Evolutionary conservation across 2,888 invertebrate species (phyloP).

Genomic region (Limnephilus auricula): DNA sequence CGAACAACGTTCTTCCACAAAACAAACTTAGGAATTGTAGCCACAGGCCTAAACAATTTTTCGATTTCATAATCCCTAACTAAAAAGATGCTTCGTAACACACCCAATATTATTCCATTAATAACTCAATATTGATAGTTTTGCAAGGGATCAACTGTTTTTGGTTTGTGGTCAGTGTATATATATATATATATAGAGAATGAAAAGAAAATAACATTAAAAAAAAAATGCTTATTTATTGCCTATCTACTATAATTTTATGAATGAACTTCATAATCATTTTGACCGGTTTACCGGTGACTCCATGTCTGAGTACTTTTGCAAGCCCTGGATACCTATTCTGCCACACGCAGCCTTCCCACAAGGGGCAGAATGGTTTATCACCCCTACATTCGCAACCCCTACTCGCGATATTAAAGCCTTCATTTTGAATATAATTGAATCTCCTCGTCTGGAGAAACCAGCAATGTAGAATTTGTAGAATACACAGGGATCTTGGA

Average conservation of each 20-base stretch:
- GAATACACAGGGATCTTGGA: background rate
- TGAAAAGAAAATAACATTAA: no score
- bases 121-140: no score
- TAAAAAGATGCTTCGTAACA: no score
- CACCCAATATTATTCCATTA: no score
- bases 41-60: no score
- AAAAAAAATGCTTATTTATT: no score
- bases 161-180: no score
- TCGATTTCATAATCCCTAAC: no score
- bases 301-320: background rate
- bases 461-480: background rate
- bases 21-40: no score
- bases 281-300: background rate
- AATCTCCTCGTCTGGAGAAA: conserved; percentile 11
- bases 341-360: background rate
- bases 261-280: background rate
- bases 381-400: conserved; percentile 17
- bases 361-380: conserved; percentile 7
- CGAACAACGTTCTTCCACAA: no score
- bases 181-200: no score
- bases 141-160: no score
- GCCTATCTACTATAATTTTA: background rate
- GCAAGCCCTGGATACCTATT: background rate
- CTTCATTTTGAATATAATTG: conserved; percentile 39
- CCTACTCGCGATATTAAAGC: conserved; percentile 6